Evolutionary conservation across 1,140 invertebrate genomes (phyloP).

Genomic region (Heterodera carotae): DNA sequence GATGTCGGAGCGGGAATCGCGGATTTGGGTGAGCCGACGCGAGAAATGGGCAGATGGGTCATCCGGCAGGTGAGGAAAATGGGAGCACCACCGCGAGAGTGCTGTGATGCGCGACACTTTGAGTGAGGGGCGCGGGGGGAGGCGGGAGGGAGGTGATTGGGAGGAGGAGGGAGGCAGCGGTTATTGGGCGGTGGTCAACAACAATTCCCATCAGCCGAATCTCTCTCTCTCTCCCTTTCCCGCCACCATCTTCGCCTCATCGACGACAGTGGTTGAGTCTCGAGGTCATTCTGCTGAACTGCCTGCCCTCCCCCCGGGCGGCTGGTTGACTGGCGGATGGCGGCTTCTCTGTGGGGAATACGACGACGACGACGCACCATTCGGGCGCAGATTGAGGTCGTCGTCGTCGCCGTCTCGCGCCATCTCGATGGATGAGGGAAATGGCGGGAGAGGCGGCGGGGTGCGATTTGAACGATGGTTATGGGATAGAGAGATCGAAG

Average conservation of each 20-base stretch:
- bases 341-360: not conserved
- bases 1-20: not conserved
- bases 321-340: conserved; percentile 1
- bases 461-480: too few species aligned
- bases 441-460: not conserved
- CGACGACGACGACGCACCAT: not conserved
- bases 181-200: not conserved
- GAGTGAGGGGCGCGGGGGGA: too few species aligned
- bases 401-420: not conserved
- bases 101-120: not conserved
- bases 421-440: not conserved
- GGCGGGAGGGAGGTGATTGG: not conserved
- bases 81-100: not conserved
- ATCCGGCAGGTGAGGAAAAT: not conserved
- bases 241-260: not conserved
- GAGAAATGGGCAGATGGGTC: not conserved
- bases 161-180: not conserved
- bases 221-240: not conserved
- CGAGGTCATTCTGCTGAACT: not conserved
- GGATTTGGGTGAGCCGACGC: not conserved
- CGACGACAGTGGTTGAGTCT: not conserved
- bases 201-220: not conserved
- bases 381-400: not conserved
- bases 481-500: not conserved
- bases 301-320: too few species aligned